Conservation (phyloP, 2,113 vertebrate species). For the Recurvirostra avosetta region DNA sequence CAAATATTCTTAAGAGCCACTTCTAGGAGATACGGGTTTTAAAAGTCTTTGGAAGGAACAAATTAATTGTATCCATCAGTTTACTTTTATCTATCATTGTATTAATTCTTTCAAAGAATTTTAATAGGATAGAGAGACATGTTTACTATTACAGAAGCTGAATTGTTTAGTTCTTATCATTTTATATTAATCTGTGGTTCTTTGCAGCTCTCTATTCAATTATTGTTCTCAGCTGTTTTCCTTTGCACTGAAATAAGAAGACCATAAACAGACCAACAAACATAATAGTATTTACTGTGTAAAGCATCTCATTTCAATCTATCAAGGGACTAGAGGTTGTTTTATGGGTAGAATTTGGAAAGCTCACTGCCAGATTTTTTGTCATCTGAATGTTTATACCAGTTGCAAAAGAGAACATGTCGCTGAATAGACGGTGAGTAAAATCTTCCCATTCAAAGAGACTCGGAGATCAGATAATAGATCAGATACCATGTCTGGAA, state of each 20-base stretch:
- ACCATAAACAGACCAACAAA: neutral
- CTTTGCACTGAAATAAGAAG: neutral
- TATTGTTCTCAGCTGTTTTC: conserved; percentile 6
- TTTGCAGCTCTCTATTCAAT: conserved; percentile 17
- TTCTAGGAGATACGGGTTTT: neutral
- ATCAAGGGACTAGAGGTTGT: neutral
- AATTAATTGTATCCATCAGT: neutral
- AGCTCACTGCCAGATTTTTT: neutral
- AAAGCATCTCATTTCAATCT: neutral
- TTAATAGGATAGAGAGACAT: neutral
- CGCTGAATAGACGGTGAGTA: neutral
- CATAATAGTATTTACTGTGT: neutral
- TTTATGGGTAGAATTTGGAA: neutral
- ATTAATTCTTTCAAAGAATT: conserved; percentile 19
- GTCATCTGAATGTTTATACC: neutral
- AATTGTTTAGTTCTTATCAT: neutral
- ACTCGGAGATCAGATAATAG: neutral
- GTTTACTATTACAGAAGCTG: neutral
- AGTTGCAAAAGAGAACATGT: neutral
- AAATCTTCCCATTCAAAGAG: neutral
- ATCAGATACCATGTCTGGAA: neutral
- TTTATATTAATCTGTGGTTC: neutral
- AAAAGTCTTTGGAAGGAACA: neutral
- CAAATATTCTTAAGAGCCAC: neutral
- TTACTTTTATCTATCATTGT: neutral